phyloP scores from a whole-genome alignment of 2,797 vertebrate genomes.

The Sebastiscus tertius region DNA sequence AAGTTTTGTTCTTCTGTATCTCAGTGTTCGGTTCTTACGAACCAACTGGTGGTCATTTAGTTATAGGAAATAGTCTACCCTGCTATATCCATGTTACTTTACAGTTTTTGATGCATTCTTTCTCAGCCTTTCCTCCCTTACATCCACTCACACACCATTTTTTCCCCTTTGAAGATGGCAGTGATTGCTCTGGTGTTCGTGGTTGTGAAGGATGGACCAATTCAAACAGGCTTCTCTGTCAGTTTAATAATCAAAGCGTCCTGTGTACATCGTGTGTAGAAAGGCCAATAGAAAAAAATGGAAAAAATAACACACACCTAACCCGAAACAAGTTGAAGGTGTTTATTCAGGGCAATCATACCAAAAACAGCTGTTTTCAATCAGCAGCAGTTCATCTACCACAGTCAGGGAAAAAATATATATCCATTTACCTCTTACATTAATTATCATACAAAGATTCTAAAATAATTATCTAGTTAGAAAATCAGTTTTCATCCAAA shows the following conservation, averaged over 20 bases:
- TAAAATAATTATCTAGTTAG: constrained; percentile 56
- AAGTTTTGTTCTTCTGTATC: neutral
- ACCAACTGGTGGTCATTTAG: neutral
- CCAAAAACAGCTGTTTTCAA: constrained; percentile 53
- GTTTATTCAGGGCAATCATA: constrained; percentile 62
- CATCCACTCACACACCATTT: neutral
- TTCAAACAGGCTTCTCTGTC: neutral
- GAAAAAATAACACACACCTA: neutral
- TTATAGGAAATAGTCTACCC: too few species aligned
- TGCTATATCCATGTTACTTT: neutral
- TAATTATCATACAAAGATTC: constrained; percentile 55
- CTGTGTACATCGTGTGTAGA: neutral
- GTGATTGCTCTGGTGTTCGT: neutral
- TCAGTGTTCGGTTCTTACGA: neutral
- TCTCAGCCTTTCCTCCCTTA: neutral
- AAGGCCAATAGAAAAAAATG: neutral
- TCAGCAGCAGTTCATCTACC: constrained; percentile 33
- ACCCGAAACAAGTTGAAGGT: neutral
- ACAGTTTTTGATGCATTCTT: neutral
- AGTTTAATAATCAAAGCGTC: neutral
- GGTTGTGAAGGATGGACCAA: neutral
- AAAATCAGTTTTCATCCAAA: constrained; percentile 45
- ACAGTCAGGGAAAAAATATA: constrained; percentile 62
- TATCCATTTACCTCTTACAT: constrained; percentile 48
- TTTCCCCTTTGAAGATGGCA: neutral